phyloP scores from a whole-genome alignment of 2,888 invertebrate species.

The Pasiphila rectangulata region DNA sequence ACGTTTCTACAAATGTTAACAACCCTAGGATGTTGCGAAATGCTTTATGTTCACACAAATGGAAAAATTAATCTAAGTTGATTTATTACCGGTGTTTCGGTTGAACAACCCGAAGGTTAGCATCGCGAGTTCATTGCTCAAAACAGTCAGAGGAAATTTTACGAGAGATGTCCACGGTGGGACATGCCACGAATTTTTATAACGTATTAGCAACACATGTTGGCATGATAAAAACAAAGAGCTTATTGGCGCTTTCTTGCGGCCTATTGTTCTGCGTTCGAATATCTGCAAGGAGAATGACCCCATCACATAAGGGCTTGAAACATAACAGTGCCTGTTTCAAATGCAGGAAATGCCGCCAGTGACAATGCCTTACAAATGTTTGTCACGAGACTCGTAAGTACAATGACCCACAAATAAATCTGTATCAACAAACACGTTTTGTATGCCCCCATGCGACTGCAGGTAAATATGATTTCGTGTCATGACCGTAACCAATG shows the following conservation, averaged over 20 bases:
- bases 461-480: slow-evolving; percentile 43
- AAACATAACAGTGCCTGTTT: slow-evolving; percentile 60
- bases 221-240: slow-evolving; percentile 65
- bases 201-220: slow-evolving; percentile 57
- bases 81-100: slow-evolving; percentile 14
- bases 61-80: not conserved
- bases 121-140: slow-evolving; percentile 65
- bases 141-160: slow-evolving; percentile 62
- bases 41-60: not conserved
- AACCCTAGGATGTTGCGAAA: slow-evolving; percentile 14
- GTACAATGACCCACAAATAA: slow-evolving; percentile 50
- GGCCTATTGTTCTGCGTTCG: slow-evolving; percentile 62
- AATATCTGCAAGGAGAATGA: slow-evolving; percentile 65
- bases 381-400: slow-evolving; percentile 40
- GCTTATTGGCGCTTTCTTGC: slow-evolving; percentile 63
- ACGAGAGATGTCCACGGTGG: slow-evolving; percentile 60
- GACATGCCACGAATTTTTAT: slow-evolving; percentile 74
- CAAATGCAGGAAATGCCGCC: slow-evolving; percentile 60
- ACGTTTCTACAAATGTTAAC: slow-evolving; percentile 13
- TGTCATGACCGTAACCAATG: slow-evolving; percentile 59
- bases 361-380: slow-evolving; percentile 47
- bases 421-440: slow-evolving; percentile 31
- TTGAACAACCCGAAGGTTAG: slow-evolving; percentile 29
- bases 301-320: slow-evolving; percentile 58
- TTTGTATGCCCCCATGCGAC: slow-evolving; percentile 20